A percentile compares a stretch with the other conserved stretches of the same genome.
Conservation (phyloP, 2,113 vertebrate genomes). For the Hypanus sabinus region DNA sequence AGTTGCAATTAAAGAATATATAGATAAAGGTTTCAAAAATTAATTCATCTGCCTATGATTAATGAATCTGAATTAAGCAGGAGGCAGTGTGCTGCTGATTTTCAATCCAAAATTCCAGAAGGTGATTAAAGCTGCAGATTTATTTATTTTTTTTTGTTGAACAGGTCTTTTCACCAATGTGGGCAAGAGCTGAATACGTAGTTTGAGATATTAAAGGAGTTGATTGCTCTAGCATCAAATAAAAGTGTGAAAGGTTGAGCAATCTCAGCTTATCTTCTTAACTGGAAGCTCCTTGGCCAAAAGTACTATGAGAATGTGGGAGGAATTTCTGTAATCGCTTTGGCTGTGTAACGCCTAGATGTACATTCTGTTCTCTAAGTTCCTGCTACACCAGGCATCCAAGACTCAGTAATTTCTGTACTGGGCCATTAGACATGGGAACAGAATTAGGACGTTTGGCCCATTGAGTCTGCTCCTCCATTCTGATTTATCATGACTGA, state of each 20-base stretch:
- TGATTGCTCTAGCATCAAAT: neutral
- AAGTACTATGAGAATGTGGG: neutral
- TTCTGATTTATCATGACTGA: too few species aligned
- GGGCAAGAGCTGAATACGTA: neutral
- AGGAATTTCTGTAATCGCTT: too few species aligned
- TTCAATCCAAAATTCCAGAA: neutral
- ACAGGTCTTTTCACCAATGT: neutral
- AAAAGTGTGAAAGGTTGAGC: neutral
- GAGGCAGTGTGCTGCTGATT: neutral
- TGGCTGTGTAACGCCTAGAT: too few species aligned
- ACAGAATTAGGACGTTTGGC: too few species aligned
- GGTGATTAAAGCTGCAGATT: neutral
- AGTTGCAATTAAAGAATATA: neutral
- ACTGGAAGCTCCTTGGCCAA: neutral
- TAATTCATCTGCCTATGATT: neutral
- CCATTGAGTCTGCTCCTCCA: too few species aligned
- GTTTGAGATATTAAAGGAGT: neutral
- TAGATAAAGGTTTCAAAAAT: neutral
- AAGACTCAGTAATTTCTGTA: neutral
- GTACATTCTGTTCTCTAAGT: neutral
- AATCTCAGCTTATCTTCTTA: neutral
- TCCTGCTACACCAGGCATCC: neutral
- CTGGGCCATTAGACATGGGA: too few species aligned
- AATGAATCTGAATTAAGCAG: neutral
- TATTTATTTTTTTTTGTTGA: neutral